Evolutionary conservation across 1,140 invertebrate genomes (phyloP), one percentile per base, ranked within the genome.

Genomic region (Drosophila parabipectinata): DNA sequence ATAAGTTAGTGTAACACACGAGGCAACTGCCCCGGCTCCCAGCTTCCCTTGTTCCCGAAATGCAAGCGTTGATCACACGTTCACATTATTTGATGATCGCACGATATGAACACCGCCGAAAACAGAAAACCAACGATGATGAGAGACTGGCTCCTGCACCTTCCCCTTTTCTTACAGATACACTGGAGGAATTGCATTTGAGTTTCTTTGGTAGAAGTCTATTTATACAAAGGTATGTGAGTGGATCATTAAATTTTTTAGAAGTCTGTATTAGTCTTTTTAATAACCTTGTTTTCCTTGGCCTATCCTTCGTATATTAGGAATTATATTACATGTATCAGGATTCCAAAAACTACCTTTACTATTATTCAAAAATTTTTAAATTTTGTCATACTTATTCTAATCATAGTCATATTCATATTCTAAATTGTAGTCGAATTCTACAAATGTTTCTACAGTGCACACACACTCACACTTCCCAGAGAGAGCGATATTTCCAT

Each of bases 1-100:
- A 90, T 90, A 90, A 90, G 88, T 90, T 90, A 90, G 88, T 90
- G 88, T 90, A 90, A 90, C 88, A 90, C 82, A 89, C 84, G 83
- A 88, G 72, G 59, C 62, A 26, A 5, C n/a, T 30, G 6, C 18
- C 62, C 55, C 9, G 37, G 14, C 32, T 14, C 21, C 51, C 15
- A 52, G 45, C 47, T 45, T 37, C 41, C 41, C 34, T 26, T 8
- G 28, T 10, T n/a, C n/a, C 12, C 24, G 48, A 18, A 39, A 14
- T 47, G 54, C 30, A 89, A 89, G 85, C 85, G 85, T 90, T 89
- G 81, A 90, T 85, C 85, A 90, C 85, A 85, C 85, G 85, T 90
- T 90, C 85, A 88, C 84, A 90, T 90, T 89, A 90, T 90, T 90
- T 90, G 87, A 90, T 90, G 87, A 90, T 90, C 87, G 87, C 87